These are phyloP conservation scores for Epinotia ramella DNA, from an alignment of 2,888 invertebrate genomes.

Conservation along the genomic window DNA sequence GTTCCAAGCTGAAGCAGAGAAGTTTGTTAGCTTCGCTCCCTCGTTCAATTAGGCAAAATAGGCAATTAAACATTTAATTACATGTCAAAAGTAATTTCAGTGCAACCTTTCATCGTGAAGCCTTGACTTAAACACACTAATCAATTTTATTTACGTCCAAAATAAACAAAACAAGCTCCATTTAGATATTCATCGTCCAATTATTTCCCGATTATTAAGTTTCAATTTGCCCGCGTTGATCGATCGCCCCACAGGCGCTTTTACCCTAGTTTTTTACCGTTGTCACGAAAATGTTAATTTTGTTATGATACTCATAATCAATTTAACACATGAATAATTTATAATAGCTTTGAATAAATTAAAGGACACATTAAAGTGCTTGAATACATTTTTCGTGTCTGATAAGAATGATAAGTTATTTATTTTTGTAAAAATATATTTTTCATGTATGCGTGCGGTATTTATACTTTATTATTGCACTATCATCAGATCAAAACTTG, in stretches of 20 bases:
- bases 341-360: constrained; percentile 43
- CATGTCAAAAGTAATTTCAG: not conserved
- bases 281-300: constrained; percentile 43
- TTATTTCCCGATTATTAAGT: constrained; percentile 40
- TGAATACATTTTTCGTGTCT: not conserved
- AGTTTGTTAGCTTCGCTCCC: too few species aligned
- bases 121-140: constrained; percentile 13
- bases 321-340: constrained; percentile 47
- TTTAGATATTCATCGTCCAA: constrained; percentile 35
- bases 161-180: constrained; percentile 30
- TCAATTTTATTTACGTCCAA: constrained; percentile 17
- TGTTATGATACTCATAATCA: constrained; percentile 46
- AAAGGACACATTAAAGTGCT: constrained; percentile 1
- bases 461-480: too few species aligned
- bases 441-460: too few species aligned
- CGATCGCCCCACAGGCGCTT: constrained; percentile 30
- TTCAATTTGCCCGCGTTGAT: constrained; percentile 31
- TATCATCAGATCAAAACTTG: too few species aligned
- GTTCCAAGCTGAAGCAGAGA: too few species aligned
- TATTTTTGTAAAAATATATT: not conserved
- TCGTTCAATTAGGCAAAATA: not conserved
- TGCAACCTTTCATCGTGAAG: not conserved
- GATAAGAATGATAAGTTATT: not conserved
- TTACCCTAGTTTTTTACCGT: constrained; percentile 46
- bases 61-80: not conserved